Conservation (phyloP, 2,113 vertebrate genomes). For the Amphiprion ocellaris region DNA sequence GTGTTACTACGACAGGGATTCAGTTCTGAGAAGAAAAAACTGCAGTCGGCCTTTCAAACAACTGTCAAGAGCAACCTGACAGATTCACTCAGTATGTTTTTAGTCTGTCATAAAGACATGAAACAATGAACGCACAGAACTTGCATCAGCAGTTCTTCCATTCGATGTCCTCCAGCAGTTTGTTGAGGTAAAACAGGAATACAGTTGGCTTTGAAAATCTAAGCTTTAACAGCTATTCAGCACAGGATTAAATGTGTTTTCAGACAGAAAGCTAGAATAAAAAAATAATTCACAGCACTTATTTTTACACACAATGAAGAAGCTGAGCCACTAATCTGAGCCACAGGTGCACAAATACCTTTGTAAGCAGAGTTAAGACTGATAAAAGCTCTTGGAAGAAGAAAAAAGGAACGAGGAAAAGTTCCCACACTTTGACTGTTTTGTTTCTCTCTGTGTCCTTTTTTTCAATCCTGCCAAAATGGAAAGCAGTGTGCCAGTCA, state of each 20-base stretch:
- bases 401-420: conserved; percentile 77
- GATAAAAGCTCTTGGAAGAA: conserved; percentile 80
- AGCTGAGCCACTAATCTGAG: conserved; percentile 70
- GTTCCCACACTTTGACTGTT: conserved; percentile 86
- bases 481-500: conserved; percentile 78
- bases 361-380: conserved; percentile 82
- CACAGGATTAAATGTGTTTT: conserved; percentile 61
- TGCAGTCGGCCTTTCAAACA: conserved; percentile 25
- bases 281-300: conserved; percentile 62
- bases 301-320: conserved; percentile 67
- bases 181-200: conserved; percentile 37
- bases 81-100: not conserved
- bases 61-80: not conserved
- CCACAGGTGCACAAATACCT: conserved; percentile 84
- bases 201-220: conserved; percentile 28
- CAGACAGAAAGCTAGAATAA: conserved; percentile 50
- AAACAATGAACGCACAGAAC: not conserved
- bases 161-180: conserved; percentile 1
- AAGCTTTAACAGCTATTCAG: conserved; percentile 51
- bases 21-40: not conserved
- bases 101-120: not conserved
- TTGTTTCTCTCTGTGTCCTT: conserved; percentile 78
- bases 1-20: conserved; percentile 12
- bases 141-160: conserved; percentile 29
- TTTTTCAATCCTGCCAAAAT: conserved; percentile 75